A percentile compares a stretch with the other conserved stretches of the same genome.
These are phyloP conservation scores for Urocyon cinereoargenteus DNA, from an alignment of 2,797 vertebrate species.

Conservation along the genomic window DNA sequence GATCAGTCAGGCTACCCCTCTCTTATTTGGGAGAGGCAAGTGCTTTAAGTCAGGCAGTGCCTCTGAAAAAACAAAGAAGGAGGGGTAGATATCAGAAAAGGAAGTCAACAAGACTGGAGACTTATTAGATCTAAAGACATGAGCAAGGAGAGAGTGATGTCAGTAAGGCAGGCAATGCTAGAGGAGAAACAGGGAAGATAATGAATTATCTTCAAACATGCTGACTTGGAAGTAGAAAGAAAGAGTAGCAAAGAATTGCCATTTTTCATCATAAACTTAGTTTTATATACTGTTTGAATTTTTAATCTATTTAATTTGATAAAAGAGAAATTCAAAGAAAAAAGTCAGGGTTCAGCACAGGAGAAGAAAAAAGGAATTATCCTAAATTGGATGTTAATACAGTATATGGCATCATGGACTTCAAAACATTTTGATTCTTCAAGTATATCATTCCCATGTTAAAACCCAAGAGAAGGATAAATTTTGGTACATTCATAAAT, in stretches of 20 bases:
- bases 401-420: background rate
- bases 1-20: background rate
- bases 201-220: background rate
- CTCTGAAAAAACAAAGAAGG: background rate
- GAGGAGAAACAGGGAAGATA: background rate
- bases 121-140: background rate
- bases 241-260: background rate
- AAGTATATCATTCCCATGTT: background rate
- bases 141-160: background rate
- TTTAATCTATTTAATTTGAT: background rate
- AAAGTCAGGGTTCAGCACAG: background rate
- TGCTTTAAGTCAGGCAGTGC: background rate
- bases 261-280: background rate
- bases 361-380: background rate
- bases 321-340: background rate
- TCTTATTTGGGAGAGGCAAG: background rate
- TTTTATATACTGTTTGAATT: background rate
- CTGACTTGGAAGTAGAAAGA: background rate
- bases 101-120: background rate
- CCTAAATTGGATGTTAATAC: background rate
- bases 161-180: background rate
- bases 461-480: conserved; percentile 41
- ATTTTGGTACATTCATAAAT: background rate
- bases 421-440: conserved; percentile 17
- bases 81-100: background rate